These are phyloP conservation scores for Echeneis naucrates DNA, from an alignment of 2,797 vertebrate genomes.

Conservation along the genomic window DNA sequence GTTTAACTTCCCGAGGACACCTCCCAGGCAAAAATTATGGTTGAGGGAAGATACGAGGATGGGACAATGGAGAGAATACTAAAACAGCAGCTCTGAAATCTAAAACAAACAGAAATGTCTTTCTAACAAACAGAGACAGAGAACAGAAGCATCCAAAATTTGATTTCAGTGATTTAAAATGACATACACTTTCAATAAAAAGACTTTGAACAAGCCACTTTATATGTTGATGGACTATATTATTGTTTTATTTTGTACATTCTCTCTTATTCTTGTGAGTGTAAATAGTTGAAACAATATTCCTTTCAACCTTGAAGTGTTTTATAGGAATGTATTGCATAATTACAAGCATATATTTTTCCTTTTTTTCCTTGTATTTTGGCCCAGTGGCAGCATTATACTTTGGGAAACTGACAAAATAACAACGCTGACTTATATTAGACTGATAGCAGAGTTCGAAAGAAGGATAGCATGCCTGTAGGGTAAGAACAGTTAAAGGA, in stretches of 20 bases:
- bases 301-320: not conserved
- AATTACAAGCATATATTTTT: not conserved
- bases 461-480: not conserved
- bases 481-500: not conserved
- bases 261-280: not conserved
- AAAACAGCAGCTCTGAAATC: constrained; percentile 30
- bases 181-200: not conserved
- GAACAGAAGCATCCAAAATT: constrained; percentile 5
- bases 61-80: constrained; percentile 34
- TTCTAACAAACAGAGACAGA: constrained; percentile 14
- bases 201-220: not conserved
- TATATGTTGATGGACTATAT: not conserved
- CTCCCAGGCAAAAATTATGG: constrained; percentile 44
- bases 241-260: not conserved
- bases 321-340: not conserved
- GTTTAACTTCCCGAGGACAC: constrained; percentile 50
- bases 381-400: not conserved
- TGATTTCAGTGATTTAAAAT: not conserved
- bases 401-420: not conserved
- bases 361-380: not conserved
- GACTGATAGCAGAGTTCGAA: not conserved
- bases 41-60: constrained; percentile 28
- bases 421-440: too few species aligned
- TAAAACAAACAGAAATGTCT: constrained; percentile 13
- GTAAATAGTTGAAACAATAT: not conserved